phyloP scores from a whole-genome alignment of 2,797 vertebrate species.

The Knipowitschia caucasica region DNA sequence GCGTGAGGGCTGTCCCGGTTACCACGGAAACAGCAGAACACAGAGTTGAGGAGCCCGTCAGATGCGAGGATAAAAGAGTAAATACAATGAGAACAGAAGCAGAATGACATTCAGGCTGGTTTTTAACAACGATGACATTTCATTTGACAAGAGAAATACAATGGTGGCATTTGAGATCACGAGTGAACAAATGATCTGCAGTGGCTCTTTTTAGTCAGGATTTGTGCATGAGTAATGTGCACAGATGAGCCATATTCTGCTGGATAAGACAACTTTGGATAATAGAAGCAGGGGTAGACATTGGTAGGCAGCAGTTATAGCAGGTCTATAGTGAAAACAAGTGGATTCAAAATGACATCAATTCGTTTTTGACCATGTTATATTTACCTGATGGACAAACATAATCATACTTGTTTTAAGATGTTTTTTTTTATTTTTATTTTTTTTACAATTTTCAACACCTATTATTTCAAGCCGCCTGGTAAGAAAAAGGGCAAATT shows the following conservation, averaged over 20 bases:
- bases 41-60: background rate
- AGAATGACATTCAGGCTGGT: constrained; percentile 26
- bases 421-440: too few relatives aligned
- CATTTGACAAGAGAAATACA: constrained; percentile 63
- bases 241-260: background rate
- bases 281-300: too few relatives aligned
- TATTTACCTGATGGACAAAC: too few relatives aligned
- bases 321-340: too few relatives aligned
- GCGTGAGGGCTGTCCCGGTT: constrained; percentile 51
- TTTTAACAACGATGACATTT: constrained; percentile 45
- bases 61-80: constrained; percentile 32
- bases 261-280: too few relatives aligned
- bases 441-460: too few relatives aligned
- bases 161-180: constrained; percentile 44
- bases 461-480: too few relatives aligned
- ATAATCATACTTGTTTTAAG: too few relatives aligned
- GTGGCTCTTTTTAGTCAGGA: constrained; percentile 9
- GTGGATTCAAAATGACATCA: too few relatives aligned
- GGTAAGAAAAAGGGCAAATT: too few relatives aligned
- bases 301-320: too few relatives aligned
- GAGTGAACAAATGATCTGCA: constrained; percentile 60
- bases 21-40: constrained; percentile 70
- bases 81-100: constrained; percentile 35
- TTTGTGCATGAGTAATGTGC: background rate
- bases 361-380: too few relatives aligned